Conservation (phyloP, 2,888 invertebrate genomes). For the Tipula unca region DNA sequence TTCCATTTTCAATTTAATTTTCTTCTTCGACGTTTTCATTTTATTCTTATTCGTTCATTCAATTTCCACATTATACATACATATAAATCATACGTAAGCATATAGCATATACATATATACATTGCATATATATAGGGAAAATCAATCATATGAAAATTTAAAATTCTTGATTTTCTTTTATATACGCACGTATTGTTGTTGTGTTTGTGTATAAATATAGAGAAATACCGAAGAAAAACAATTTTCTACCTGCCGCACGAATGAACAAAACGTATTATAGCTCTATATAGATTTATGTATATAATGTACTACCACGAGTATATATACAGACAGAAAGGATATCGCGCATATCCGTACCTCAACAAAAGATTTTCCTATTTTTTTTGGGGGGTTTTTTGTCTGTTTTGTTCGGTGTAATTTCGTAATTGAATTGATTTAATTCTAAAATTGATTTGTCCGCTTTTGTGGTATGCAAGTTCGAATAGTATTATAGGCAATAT, state of each 20-base stretch:
- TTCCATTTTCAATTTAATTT: background rate
- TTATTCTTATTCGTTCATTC: background rate
- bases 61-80: background rate
- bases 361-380: background rate
- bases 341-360: background rate
- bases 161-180: background rate
- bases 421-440: background rate
- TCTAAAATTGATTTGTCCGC: background rate
- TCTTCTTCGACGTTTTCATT: background rate
- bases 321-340: background rate
- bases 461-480: background rate
- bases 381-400: background rate
- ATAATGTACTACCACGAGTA: background rate
- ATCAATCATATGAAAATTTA: background rate
- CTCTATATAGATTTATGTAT: background rate
- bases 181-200: background rate
- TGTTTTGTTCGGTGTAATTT: background rate
- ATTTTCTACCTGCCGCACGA: background rate
- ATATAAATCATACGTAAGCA: background rate
- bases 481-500: background rate
- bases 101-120: background rate
- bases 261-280: background rate
- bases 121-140: background rate
- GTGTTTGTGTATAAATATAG: background rate
- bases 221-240: background rate